These are phyloP conservation scores for Sinelater perroti DNA, from an alignment of 2,888 invertebrate genomes.

Conservation along the genomic window DNA sequence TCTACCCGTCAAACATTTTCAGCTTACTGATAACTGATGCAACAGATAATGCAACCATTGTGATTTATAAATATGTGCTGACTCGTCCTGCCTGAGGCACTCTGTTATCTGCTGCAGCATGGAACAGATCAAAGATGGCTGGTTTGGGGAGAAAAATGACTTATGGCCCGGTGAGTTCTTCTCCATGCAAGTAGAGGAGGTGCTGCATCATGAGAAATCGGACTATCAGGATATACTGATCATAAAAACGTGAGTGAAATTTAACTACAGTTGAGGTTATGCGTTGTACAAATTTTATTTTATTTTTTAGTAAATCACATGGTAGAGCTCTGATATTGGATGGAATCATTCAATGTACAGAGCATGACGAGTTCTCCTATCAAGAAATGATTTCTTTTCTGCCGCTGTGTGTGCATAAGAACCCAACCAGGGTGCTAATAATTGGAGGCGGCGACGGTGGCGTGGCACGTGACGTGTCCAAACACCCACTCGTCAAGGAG, in stretches of 20 bases:
- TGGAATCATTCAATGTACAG: constrained; percentile 96
- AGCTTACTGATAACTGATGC: too few relatives aligned
- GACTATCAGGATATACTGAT: constrained; percentile 86
- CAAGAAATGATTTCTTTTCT: constrained; percentile 98
- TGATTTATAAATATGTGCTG: too few relatives aligned
- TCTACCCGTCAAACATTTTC: too few relatives aligned
- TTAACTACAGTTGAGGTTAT: not conserved
- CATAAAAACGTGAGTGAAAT: constrained; percentile 74
- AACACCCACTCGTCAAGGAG: constrained; percentile 87
- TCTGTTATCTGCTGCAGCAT: too few relatives aligned
- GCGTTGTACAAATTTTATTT: not conserved
- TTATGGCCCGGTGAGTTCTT: constrained; percentile 92
- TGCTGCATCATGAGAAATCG: constrained; percentile 82
- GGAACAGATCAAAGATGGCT: constrained; percentile 73
- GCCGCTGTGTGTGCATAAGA: constrained; percentile 89
- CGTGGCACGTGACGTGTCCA: constrained; percentile 92
- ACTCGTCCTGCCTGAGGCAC: too few relatives aligned
- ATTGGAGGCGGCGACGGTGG: constrained; percentile 99
- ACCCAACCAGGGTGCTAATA: constrained; percentile 90
- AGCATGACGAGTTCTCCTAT: constrained; percentile 96
- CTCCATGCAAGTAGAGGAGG: constrained; percentile 82
- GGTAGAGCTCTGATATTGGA: constrained; percentile 91
- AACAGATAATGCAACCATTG: too few relatives aligned
- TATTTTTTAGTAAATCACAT: constrained; percentile 70
- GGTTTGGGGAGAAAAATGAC: constrained; percentile 93